Evolutionary conservation across 2,888 invertebrate species (phyloP).

Genomic region (Hirtodrosophila alboralis): DNA sequence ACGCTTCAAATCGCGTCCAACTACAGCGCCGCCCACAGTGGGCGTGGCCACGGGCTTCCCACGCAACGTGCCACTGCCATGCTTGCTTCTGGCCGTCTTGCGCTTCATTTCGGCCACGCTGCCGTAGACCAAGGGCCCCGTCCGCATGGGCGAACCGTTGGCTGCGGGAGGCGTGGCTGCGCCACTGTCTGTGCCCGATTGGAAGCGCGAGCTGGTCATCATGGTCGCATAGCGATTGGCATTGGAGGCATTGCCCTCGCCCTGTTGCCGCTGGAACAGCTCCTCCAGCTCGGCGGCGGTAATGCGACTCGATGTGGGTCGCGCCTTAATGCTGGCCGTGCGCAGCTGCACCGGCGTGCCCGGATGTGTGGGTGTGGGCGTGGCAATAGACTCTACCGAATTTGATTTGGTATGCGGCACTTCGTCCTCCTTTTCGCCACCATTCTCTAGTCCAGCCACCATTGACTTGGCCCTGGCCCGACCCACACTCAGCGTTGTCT

Average conservation of each 20-base stretch:
- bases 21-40: slow-evolving; percentile 69
- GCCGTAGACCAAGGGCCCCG: slow-evolving; percentile 90
- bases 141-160: slow-evolving; percentile 86
- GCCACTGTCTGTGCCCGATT: slow-evolving; percentile 86
- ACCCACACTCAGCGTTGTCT: slow-evolving; percentile 96
- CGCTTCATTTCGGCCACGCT: slow-evolving; percentile 98
- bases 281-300: slow-evolving; percentile 96
- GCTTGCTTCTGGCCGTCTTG: slow-evolving; percentile 87
- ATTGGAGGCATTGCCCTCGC: slow-evolving; percentile 85
- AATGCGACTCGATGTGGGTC: slow-evolving; percentile 94
- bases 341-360: slow-evolving; percentile 90
- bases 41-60: slow-evolving; percentile 84
- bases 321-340: slow-evolving; percentile 95
- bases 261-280: slow-evolving; percentile 94
- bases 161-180: slow-evolving; percentile 87
- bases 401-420: slow-evolving; percentile 89
- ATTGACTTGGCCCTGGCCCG: slow-evolving; percentile 95
- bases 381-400: slow-evolving; percentile 91
- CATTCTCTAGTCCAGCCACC: slow-evolving; percentile 92
- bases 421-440: slow-evolving; percentile 88
- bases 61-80: slow-evolving; percentile 83
- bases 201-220: slow-evolving; percentile 91
- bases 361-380: slow-evolving; percentile 85
- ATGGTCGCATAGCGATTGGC: slow-evolving; percentile 85
- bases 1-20: slow-evolving; percentile 87